phyloP scores from a whole-genome alignment of 2,888 invertebrate genomes.

The Spisula subtruncata region DNA sequence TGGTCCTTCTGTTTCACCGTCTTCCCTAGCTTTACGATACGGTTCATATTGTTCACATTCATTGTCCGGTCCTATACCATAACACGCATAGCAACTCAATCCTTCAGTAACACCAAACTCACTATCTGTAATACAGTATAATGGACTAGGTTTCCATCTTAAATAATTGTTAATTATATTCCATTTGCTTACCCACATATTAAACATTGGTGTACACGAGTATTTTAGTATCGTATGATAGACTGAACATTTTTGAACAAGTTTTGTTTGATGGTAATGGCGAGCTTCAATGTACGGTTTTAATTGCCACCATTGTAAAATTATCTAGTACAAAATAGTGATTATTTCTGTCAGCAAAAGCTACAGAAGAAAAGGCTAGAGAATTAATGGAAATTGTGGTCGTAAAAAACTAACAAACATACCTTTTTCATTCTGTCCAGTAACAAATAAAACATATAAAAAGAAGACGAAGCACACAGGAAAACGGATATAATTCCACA shows the following conservation, averaged over 20 bases:
- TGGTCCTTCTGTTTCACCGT: constrained; percentile 6
- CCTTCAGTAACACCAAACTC: background rate
- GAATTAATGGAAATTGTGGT: background rate
- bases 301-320: background rate
- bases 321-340: too few relatives aligned
- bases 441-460: background rate
- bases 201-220: background rate
- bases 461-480: background rate
- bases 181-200: background rate
- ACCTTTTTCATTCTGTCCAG: background rate
- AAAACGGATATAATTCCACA: background rate
- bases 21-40: constrained; percentile 20
- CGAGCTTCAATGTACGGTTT: too few relatives aligned
- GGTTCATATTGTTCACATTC: constrained; percentile 34
- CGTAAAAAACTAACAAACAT: background rate
- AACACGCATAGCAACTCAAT: constrained; percentile 40
- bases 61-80: constrained; percentile 36
- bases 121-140: background rate
- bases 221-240: background rate
- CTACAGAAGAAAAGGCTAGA: too few relatives aligned
- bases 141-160: background rate
- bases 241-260: background rate
- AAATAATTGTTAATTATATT: background rate
- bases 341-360: too few relatives aligned
- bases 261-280: too few relatives aligned